Percentiles rank a stretch among this genome's conserved stretches.
These are phyloP conservation scores for Xiphydria camelus DNA, from an alignment of 2,888 invertebrate genomes.

Conservation along the genomic window DNA sequence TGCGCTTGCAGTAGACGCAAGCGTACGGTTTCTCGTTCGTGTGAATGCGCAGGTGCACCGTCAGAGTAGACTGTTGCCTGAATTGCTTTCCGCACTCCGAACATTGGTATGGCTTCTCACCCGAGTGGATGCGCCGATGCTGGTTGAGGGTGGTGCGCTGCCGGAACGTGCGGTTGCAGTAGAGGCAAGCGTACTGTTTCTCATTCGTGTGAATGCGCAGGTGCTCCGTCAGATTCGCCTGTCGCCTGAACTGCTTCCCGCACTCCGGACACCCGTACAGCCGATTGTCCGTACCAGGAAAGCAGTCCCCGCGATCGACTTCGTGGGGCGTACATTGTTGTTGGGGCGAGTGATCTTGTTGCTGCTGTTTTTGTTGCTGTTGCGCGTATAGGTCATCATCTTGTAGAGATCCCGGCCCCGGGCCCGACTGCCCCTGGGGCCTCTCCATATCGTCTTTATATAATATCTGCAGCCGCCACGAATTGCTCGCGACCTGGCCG, in stretches of 20 bases:
- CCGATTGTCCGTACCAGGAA: slow-evolving; percentile 75
- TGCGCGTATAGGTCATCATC: slow-evolving; percentile 61
- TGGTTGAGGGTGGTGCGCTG: slow-evolving; percentile 90
- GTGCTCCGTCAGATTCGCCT: slow-evolving; percentile 86
- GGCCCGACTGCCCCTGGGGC: slow-evolving; percentile 72
- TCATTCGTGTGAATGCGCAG: slow-evolving; percentile 90
- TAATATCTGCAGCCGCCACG: slow-evolving; percentile 82
- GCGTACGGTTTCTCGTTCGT: slow-evolving; percentile 92
- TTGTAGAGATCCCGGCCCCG: slow-evolving; percentile 66
- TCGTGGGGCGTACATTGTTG: slow-evolving; percentile 51
- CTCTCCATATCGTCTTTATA: slow-evolving; percentile 90
- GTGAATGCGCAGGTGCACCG: slow-evolving; percentile 87
- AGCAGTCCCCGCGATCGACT: slow-evolving; percentile 60
- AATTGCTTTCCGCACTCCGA: slow-evolving; percentile 94
- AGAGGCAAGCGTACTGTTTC: slow-evolving; percentile 89
- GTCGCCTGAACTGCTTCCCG: slow-evolving; percentile 81
- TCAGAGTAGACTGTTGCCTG: slow-evolving; percentile 85
- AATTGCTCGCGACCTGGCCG: too few relatives aligned
- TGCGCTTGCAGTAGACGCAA: slow-evolving; percentile 87
- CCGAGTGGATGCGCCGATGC: slow-evolving; percentile 93
- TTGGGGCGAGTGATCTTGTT: slow-evolving; percentile 58
- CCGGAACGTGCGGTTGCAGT: slow-evolving; percentile 87
- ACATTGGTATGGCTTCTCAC: slow-evolving; percentile 95
- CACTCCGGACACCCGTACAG: slow-evolving; percentile 88
- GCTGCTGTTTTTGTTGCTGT: slow-evolving; percentile 50